Base-by-base conservation (phyloP, 2,113 vertebrate species). In the Cynocephalus volans region DNA sequence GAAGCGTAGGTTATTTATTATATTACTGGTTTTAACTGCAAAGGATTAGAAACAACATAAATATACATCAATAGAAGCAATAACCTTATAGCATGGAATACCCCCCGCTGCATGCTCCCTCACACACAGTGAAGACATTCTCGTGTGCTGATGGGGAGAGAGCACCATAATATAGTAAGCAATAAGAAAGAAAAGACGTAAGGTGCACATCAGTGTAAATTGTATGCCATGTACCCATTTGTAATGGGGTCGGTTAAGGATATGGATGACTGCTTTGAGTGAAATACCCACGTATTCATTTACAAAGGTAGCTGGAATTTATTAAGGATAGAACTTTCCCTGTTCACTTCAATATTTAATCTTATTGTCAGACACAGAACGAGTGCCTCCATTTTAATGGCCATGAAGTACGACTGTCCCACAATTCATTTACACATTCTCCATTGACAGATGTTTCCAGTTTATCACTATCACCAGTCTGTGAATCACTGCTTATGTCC, bases 91-190 rank as follows among this genome's bases (percentile, higher is more conserved):
- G 50, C 7, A 9, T 8, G 12, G 48, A 36, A 48, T 33, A 6
- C 13, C 0, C 14, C 9, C 36, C 7, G 6, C 5, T 15, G 26
- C 15, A 1, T 11, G 14, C 36, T 45, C 9, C 9, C 80, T 17
- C 26, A 62, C 48, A 2, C 9, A 17, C 36, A 33, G 0, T 26
- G 23, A 8, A 26, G 31, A 36, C 79, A 54, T 64, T 45, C 54
- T 60, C 28, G 2, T 19, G 10, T 28, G 19, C 52, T 45, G 14
- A 3, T 15, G 50, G 15, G 50, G 19, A 33, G 36, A 70, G 13
- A 19, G 45, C 17, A 19, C 33, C 62, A 45, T 26, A 8, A 0
- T 28, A 1, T 4, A 17, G 6, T 9, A 62, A 19, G 21, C 9
- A n/a, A 54, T 48, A 26, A 50, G 13, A 15, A 21, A 72, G 28